phyloP scores from a whole-genome alignment of 2,797 vertebrate species.

The Cephalopachus bancanus region DNA sequence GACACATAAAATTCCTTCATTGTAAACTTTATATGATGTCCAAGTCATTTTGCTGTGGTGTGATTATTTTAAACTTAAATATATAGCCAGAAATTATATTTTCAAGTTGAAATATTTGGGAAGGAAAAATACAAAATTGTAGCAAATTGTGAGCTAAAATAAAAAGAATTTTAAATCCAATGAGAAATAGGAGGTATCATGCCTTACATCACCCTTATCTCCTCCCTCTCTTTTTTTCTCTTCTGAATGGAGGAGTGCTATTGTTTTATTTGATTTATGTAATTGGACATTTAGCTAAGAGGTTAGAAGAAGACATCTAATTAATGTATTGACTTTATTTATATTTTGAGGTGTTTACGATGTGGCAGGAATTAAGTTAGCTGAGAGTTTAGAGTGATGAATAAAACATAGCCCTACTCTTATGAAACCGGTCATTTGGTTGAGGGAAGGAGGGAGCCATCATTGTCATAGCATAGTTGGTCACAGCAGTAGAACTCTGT shows the following conservation, averaged over 20 bases:
- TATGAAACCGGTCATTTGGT: not conserved
- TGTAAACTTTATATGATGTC: not conserved
- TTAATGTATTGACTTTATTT: conserved; percentile 15
- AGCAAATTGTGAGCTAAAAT: not conserved
- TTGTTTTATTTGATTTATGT: not conserved
- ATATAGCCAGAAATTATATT: not conserved
- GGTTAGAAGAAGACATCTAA: not conserved
- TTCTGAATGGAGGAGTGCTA: not conserved
- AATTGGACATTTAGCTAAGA: not conserved
- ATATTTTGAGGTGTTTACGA: not conserved
- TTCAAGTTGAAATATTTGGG: conserved; percentile 15
- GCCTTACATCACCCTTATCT: not conserved
- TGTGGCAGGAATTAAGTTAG: not conserved
- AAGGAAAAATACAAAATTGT: not conserved
- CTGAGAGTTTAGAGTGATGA: not conserved
- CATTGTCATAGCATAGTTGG: not conserved
- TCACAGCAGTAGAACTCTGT: not conserved
- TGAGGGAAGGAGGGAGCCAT: rapidly evolving
- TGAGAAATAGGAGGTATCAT: not conserved
- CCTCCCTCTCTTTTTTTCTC: rapidly evolving
- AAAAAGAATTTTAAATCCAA: not conserved
- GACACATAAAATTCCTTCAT: not conserved
- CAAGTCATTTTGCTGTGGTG: not conserved
- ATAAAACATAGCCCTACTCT: not conserved
- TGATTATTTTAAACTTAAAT: conserved; percentile 51